Evolutionary conservation across 2,113 vertebrate genomes (phyloP).

Genomic region (Alligator sinensis): DNA sequence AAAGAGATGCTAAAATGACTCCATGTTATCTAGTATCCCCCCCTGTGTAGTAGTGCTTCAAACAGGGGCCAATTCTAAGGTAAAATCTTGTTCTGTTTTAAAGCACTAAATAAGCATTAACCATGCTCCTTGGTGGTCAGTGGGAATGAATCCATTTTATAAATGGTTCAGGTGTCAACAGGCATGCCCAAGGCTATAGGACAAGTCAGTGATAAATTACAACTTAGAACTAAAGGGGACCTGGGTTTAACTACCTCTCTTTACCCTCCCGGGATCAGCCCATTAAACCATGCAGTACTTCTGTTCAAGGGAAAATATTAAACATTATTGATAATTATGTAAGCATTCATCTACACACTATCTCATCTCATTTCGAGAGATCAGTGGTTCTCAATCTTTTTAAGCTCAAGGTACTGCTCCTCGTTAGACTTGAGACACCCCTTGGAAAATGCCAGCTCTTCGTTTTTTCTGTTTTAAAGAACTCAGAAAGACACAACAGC

Average conservation of each 20-base stretch:
- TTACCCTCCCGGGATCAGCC: background rate
- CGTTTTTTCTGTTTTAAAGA: too few relatives aligned
- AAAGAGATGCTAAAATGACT: background rate
- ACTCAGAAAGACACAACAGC: too few relatives aligned
- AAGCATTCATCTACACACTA: background rate
- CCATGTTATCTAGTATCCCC: background rate
- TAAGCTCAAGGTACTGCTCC: too few relatives aligned
- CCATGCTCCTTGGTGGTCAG: accelerated
- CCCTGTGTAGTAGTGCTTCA: background rate
- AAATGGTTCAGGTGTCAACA: background rate
- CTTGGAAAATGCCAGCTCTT: too few relatives aligned
- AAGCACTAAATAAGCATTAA: background rate
- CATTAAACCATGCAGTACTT: accelerated
- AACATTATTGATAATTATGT: background rate
- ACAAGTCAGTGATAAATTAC: background rate
- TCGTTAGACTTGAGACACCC: too few relatives aligned
- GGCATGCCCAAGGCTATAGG: background rate
- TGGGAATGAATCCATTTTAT: background rate
- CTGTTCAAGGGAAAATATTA: background rate
- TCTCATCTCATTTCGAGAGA: background rate
- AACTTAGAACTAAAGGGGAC: background rate
- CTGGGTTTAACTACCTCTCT: background rate
- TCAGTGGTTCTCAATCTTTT: too few relatives aligned
- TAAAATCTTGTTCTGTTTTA: background rate
- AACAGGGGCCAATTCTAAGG: background rate